Base-by-base conservation (phyloP, 1,140 invertebrate species). In the Chelonus insularis region DNA sequence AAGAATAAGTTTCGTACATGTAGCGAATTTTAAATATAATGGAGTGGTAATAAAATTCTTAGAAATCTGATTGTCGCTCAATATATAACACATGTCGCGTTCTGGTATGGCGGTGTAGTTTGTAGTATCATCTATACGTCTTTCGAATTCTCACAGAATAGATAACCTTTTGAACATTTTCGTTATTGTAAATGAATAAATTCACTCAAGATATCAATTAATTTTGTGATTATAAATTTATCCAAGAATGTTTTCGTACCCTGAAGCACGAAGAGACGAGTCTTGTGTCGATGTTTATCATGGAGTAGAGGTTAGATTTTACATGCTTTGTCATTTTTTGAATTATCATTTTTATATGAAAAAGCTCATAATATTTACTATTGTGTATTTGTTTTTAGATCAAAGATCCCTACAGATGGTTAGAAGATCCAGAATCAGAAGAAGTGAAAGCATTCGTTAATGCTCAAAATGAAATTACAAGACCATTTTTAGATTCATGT, bases 391-490 rank as follows among this genome's bases (percentile, higher is more conserved):
- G n/a, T 64, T 64, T 79, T 68, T 58, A 97, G 94, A 85, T 98
- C 60, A 60, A 77, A 64, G 97, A 99, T 83, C 93, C 95, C 0
- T 99, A 99, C 77, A 88, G 96, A 45, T 99, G 95, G 95, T 78
- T 99, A 18, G 97, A 99, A 82, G 92, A 99, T 83, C 95, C 96
- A 0, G 94, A 99, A 75, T 85, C 90, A 0, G 86, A 90, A 64
- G 95, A 98, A 81, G 98, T 96, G 0, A 91, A 95, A 79, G 82
- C 86, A 39, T 99, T 95, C 85, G 92, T 99, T 29, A 89, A 96
- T 59, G 88, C 87, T 8, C 92, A 99, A 80, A 99, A 99, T 86
- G 86, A 87, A 18, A 85, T 99, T 12, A 95, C 95, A 8, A 81
- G 85, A 50, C 93, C 95, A 1, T 99, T 90, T 80, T 82, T 99